These are phyloP conservation scores for Clusia tigrina DNA, from an alignment of 2,888 invertebrate species.

Conservation along the genomic window DNA sequence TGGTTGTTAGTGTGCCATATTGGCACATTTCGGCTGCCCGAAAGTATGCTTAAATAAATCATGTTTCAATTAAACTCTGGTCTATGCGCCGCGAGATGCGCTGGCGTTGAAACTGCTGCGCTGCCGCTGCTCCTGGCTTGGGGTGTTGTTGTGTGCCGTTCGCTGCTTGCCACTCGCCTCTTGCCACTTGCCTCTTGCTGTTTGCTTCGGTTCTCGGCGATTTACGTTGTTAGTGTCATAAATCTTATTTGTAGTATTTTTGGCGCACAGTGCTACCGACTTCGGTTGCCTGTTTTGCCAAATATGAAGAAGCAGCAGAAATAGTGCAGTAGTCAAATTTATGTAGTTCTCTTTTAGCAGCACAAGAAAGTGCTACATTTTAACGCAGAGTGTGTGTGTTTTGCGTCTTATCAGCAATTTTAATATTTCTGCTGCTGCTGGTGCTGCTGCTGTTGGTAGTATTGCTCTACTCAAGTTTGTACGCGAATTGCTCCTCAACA, in stretches of 20 bases:
- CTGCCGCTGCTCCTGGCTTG: too few relatives aligned
- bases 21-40: background rate
- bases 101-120: too few relatives aligned
- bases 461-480: background rate
- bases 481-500: background rate
- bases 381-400: background rate
- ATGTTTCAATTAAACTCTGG: conserved; percentile 7
- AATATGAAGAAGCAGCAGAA: background rate
- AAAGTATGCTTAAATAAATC: conserved; percentile 8
- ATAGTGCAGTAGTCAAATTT: background rate
- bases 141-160: background rate
- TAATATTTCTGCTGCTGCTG: background rate
- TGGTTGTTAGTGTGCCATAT: background rate
- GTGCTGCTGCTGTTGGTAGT: background rate
- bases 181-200: background rate
- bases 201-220: background rate
- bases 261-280: background rate
- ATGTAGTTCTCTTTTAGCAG: conserved; percentile 1
- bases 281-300: background rate
- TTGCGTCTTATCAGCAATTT: background rate
- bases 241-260: too few relatives aligned
- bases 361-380: background rate
- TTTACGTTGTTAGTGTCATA: too few relatives aligned
- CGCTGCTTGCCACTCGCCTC: background rate
- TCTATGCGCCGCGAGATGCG: too few relatives aligned